These are phyloP conservation scores for Asbolus verrucosus DNA, from an alignment of 1,140 invertebrate species.

Conservation along the genomic window DNA sequence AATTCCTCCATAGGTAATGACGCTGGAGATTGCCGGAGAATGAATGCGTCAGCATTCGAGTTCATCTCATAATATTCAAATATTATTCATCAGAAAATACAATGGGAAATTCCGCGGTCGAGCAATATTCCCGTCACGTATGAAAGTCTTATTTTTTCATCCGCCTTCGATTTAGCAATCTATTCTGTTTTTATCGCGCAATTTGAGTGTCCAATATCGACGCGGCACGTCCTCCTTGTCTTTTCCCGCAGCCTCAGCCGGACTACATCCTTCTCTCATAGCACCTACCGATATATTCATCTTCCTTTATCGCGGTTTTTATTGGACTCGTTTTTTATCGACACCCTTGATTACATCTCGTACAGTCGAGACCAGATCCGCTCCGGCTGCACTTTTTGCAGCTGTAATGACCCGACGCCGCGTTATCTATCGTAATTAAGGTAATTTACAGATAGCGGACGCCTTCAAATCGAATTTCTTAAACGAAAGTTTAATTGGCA, in stretches of 20 bases:
- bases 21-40: neutral
- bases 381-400: slow-evolving; percentile 3
- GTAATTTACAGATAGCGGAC: slow-evolving; percentile 25
- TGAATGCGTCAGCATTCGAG: neutral
- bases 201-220: slow-evolving; percentile 60
- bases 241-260: slow-evolving; percentile 32
- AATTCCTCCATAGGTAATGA: neutral
- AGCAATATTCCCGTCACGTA: slow-evolving; percentile 57
- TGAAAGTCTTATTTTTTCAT: slow-evolving; percentile 62
- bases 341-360: slow-evolving; percentile 47
- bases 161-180: slow-evolving; percentile 62
- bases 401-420: neutral
- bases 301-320: slow-evolving; percentile 57
- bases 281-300: slow-evolving; percentile 57
- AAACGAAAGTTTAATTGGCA: slow-evolving; percentile 36
- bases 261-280: slow-evolving; percentile 45
- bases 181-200: slow-evolving; percentile 63
- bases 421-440: slow-evolving; percentile 15
- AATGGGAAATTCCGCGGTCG: slow-evolving; percentile 46
- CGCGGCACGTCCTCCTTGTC: slow-evolving; percentile 45
- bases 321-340: slow-evolving; percentile 56
- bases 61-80: slow-evolving; percentile 56
- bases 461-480: slow-evolving; percentile 15
- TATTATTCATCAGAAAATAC: slow-evolving; percentile 59
- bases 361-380: slow-evolving; percentile 14